Conservation (phyloP, 64 coral and sea anemone genomes). For the Dendronephthya gigantea region DNA sequence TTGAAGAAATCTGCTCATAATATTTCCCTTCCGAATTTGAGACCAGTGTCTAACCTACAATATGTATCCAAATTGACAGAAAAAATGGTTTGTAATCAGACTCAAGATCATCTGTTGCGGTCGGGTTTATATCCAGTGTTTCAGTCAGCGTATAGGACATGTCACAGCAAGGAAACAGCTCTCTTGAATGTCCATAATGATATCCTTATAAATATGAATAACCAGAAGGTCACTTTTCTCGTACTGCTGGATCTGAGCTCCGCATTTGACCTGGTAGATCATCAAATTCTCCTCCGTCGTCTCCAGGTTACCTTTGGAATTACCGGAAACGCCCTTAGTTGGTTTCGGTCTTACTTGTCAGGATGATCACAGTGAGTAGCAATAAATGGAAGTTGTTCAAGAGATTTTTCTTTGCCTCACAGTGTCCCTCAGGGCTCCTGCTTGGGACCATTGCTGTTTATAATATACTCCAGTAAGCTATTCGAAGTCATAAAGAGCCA, state of each 20-base stretch:
- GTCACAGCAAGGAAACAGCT: too few relatives aligned
- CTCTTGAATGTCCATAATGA: too few relatives aligned
- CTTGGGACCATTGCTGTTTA: background rate
- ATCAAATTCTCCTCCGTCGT: background rate
- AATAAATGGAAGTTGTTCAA: background rate
- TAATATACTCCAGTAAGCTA: background rate
- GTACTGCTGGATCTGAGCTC: slow-evolving; percentile 8
- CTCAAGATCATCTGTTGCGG: too few relatives aligned
- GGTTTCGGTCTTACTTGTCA: background rate
- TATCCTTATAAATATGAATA: slow-evolving; percentile 29
- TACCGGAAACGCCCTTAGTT: background rate
- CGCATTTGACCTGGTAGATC: background rate
- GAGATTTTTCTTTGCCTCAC: background rate
- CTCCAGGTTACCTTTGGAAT: background rate
- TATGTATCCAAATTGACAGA: too few relatives aligned
- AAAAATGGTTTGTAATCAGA: too few relatives aligned
- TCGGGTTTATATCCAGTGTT: too few relatives aligned
- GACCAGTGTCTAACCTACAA: background rate
- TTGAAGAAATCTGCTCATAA: background rate
- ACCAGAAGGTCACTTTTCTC: slow-evolving; percentile 4
- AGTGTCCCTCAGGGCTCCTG: slow-evolving; percentile 1
- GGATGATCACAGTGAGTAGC: background rate
- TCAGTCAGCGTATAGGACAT: too few relatives aligned
- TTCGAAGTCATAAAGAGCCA: background rate
- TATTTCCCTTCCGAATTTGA: background rate